Percentiles rank a stretch among this genome's conserved stretches.
Evolutionary conservation across 1,140 invertebrate genomes (phyloP).

Genomic region (Choristoneura fumiferana): DNA sequence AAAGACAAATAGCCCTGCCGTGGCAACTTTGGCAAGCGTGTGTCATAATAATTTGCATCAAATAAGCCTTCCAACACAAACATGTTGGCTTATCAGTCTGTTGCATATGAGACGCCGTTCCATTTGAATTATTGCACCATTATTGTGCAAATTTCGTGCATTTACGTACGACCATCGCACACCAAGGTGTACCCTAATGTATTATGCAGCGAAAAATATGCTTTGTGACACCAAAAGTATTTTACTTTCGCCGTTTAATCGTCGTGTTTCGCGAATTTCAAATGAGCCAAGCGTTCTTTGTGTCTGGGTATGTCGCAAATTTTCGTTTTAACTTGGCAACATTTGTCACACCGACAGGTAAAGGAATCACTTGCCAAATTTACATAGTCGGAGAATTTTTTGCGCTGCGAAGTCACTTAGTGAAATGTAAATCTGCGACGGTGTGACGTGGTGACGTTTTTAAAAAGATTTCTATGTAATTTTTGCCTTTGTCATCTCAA

Average conservation of each 20-base stretch:
- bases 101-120: constrained; percentile 2
- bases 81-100: constrained; percentile 9
- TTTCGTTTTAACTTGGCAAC: neutral
- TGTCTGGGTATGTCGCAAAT: constrained; percentile 6
- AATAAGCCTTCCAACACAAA: neutral
- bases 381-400: neutral
- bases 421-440: neutral
- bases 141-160: constrained; percentile 9
- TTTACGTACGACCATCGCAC: neutral
- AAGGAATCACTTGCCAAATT: neutral
- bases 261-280: neutral
- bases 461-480: too few relatives aligned
- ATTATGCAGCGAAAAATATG: neutral
- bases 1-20: neutral
- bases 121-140: constrained; percentile 1
- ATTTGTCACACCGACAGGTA: neutral
- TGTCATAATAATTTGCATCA: constrained; percentile 11
- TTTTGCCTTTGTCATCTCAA: too few relatives aligned
- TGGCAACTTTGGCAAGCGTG: neutral
- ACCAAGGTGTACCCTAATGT: constrained; percentile 5
- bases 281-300: neutral
- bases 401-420: neutral
- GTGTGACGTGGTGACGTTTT: neutral
- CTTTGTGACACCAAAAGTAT: constrained; percentile 1
- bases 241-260: constrained; percentile 5